Conservation (phyloP, 2,113 vertebrate species). For the Phyllostomus hastatus region DNA sequence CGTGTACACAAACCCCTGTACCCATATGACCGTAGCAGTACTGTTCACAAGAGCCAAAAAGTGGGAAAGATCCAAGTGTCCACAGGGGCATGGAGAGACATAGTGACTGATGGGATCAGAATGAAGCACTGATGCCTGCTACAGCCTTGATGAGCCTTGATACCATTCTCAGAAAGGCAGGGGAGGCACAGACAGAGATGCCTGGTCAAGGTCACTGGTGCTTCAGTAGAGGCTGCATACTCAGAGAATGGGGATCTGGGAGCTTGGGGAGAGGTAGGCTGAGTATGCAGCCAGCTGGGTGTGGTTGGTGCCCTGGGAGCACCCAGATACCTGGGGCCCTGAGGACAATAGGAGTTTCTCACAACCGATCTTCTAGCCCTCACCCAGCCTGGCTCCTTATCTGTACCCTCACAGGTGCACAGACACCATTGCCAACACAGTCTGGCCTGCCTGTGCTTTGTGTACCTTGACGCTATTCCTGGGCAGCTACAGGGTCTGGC, state of each 20-base stretch:
- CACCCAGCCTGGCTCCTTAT: background rate
- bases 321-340: background rate
- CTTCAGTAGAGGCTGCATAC: background rate
- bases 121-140: background rate
- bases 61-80: background rate
- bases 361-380: background rate
- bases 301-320: background rate
- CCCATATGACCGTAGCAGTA: background rate
- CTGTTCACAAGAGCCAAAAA: background rate
- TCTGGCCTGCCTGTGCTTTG: background rate
- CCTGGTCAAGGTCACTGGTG: background rate
- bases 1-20: background rate
- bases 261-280: background rate
- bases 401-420: background rate
- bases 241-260: background rate
- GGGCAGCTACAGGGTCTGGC: background rate
- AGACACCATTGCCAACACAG: background rate
- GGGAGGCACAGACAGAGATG: background rate
- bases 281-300: no score
- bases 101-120: background rate
- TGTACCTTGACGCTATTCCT: background rate
- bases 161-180: no score
- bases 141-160: background rate
- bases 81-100: no score
- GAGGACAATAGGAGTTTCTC: background rate